A percentile compares a stretch with the other conserved stretches of the same genome.
These are phyloP conservation scores for Lasius fuliginosus DNA, from an alignment of 2,888 invertebrate species.

Conservation along the genomic window DNA sequence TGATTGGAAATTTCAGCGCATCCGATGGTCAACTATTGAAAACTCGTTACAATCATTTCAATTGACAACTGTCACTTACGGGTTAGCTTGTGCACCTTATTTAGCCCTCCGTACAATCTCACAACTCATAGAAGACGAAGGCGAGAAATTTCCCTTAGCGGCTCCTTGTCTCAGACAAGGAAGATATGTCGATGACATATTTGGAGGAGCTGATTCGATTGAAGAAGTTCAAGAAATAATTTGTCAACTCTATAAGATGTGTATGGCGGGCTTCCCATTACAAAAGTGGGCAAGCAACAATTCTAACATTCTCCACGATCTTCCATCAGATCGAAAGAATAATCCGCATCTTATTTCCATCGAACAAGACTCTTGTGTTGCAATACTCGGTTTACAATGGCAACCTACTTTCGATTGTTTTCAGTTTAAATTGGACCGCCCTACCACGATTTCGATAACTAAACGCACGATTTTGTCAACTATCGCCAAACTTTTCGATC, in stretches of 20 bases:
- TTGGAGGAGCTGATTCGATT: not conserved
- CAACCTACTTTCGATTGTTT: not conserved
- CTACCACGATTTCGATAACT: not conserved
- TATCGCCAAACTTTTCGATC: not conserved
- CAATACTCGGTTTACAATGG: not conserved
- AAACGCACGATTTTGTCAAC: not conserved
- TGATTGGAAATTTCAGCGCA: not conserved
- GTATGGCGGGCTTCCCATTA: not conserved
- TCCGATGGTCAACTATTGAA: not conserved
- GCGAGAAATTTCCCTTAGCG: not conserved
- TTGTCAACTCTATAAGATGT: not conserved
- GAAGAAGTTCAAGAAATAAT: not conserved
- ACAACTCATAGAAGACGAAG: not conserved
- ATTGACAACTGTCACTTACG: not conserved
- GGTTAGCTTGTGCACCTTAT: not conserved
- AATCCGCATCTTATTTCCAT: not conserved
- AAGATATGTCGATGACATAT: not conserved
- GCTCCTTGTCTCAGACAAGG: not conserved
- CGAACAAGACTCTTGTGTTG: not conserved
- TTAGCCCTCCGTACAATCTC: not conserved
- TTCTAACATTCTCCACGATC: not conserved
- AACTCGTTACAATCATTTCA: not conserved
- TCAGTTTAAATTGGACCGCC: not conserved
- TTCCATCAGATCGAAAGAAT: not conserved
- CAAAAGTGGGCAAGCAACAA: not conserved